phyloP scores from a whole-genome alignment of 2,113 vertebrate genomes.

The Isurus oxyrinchus region DNA sequence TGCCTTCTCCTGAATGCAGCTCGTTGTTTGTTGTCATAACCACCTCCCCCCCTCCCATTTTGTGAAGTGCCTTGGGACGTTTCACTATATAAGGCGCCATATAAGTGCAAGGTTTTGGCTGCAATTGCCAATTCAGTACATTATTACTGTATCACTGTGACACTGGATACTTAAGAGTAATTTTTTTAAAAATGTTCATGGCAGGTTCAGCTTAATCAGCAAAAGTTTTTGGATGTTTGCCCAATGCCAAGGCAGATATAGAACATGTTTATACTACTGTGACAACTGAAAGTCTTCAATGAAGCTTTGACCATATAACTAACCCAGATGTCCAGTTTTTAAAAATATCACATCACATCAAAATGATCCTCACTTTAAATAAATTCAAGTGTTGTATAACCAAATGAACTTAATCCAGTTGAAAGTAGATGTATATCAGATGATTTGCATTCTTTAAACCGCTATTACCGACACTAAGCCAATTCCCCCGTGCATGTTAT shows the following conservation, averaged over 20 bases:
- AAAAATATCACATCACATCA: background rate
- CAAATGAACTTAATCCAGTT: background rate
- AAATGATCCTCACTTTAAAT: background rate
- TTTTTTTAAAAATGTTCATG: background rate
- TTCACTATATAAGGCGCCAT: background rate
- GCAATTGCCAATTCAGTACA: background rate
- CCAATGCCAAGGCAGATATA: background rate
- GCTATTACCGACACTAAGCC: background rate
- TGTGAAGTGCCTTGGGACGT: slow-evolving; percentile 21
- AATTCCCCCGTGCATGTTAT: background rate
- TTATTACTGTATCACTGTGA: background rate
- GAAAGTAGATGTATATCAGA: background rate
- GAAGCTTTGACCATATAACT: background rate
- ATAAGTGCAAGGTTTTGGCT: background rate
- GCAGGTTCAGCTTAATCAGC: background rate
- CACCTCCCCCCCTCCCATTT: background rate
- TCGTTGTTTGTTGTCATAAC: background rate
- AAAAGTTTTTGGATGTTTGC: background rate
- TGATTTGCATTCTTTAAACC: background rate
- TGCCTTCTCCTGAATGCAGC: background rate
- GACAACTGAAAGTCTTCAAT: background rate
- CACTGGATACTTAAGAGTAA: background rate
- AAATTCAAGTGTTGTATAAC: background rate
- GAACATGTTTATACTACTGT: background rate
- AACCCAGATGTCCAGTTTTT: background rate